phyloP scores from a whole-genome alignment of 2,888 invertebrate genomes.

The Netelia inedita region DNA sequence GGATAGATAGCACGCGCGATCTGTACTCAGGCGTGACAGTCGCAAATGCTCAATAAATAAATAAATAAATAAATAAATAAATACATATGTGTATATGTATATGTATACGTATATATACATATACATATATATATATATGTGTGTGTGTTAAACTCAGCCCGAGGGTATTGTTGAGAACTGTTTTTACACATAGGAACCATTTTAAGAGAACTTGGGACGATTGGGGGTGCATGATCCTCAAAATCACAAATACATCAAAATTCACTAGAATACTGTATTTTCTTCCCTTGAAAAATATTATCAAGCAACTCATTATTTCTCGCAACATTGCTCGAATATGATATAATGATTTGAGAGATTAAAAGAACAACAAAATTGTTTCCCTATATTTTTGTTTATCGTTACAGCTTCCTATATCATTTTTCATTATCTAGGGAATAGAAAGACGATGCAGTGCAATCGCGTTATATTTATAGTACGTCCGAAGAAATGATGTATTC shows the following conservation, averaged over 20 bases:
- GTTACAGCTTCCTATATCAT: no score
- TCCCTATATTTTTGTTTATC: no score
- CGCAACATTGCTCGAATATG: no score
- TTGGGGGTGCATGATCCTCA: not conserved
- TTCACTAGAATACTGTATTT: not conserved
- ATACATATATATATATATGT: not conserved
- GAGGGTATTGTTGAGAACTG: not conserved
- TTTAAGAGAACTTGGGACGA: not conserved
- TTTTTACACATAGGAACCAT: not conserved
- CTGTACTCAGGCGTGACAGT: conserved; percentile 72
- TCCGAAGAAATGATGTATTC: not conserved
- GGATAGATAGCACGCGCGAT: conserved; percentile 43
- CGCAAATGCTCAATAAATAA: conserved; percentile 77
- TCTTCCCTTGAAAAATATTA: not conserved
- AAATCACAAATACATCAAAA: not conserved
- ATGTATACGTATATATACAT: conserved; percentile 22
- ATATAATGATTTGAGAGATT: no score
- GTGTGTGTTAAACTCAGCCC: not conserved
- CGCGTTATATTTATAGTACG: not conserved
- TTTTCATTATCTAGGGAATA: not conserved
- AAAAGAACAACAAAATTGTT: no score
- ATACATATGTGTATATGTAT: conserved; percentile 13
- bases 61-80: conserved; percentile 31
- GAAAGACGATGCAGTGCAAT: not conserved
- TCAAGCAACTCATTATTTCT: not conserved